Percentiles rank a stretch among this genome's conserved stretches.
Conservation (phyloP, 2,113 vertebrate species). For the Sinocyclocheilus grahami region DNA sequence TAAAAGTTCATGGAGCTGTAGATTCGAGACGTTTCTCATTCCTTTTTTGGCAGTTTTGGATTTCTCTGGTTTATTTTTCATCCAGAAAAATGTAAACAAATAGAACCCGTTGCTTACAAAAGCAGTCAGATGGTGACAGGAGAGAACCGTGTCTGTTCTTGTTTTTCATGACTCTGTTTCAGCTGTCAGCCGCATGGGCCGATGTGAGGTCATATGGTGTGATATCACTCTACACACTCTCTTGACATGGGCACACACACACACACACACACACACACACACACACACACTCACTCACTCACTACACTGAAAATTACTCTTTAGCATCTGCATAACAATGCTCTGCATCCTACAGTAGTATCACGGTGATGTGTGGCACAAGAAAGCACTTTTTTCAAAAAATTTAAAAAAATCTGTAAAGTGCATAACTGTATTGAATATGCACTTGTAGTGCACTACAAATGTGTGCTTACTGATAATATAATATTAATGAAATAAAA, state of each 20-base stretch:
- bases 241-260: background rate
- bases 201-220: background rate
- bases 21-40: background rate
- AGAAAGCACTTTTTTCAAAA: background rate
- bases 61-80: background rate
- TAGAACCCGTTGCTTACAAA: background rate
- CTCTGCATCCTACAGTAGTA: background rate
- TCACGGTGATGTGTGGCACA: background rate
- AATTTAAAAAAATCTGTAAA: background rate
- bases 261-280: no score
- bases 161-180: background rate
- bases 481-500: no score
- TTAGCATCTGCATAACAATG: background rate
- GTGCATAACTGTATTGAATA: background rate
- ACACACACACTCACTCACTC: background rate
- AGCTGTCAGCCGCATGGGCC: background rate
- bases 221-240: background rate
- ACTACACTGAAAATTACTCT: background rate
- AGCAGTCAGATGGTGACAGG: background rate
- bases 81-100: constrained; percentile 13
- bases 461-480: background rate
- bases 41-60: background rate
- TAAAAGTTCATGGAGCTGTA: background rate
- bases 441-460: background rate
- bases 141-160: background rate